phyloP scores from a whole-genome alignment of 2,888 invertebrate species.

The Cosmia trapezina region DNA sequence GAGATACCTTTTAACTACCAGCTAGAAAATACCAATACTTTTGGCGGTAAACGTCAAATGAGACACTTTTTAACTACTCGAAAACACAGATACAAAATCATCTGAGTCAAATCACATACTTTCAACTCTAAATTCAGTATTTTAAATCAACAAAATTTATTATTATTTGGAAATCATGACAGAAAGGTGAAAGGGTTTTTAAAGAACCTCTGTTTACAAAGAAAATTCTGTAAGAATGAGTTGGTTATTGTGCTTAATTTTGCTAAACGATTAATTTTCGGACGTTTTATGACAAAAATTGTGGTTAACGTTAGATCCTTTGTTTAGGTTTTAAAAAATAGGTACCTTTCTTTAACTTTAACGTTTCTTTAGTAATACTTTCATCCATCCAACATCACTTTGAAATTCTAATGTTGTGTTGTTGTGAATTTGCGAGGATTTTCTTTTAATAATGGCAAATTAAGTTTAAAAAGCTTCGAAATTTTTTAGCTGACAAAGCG shows the following conservation, averaged over 20 bases:
- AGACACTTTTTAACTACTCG: no score
- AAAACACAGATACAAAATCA: no score
- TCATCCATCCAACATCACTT: background rate
- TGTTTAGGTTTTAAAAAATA: background rate
- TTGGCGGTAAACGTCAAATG: no score
- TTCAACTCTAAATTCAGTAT: no score
- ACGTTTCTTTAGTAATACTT: background rate
- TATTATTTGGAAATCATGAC: no score
- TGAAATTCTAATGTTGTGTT: background rate
- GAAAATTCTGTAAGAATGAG: slow-evolving; percentile 50
- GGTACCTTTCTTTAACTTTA: background rate
- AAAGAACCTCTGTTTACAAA: slow-evolving; percentile 52
- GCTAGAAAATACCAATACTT: no score
- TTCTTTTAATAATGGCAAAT: no score
- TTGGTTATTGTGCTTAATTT: slow-evolving; percentile 37
- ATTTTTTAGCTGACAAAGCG: no score
- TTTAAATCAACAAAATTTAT: no score
- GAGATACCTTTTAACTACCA: no score
- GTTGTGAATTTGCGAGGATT: background rate
- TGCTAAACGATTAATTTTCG: slow-evolving; percentile 19
- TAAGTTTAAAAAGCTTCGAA: no score
- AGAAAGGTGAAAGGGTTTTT: slow-evolving; percentile 58
- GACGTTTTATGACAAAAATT: background rate
- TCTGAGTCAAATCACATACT: no score
- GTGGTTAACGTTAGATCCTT: slow-evolving; percentile 3